These are phyloP conservation scores for Thecophora atra DNA, from an alignment of 2,888 invertebrate species.

Conservation along the genomic window DNA sequence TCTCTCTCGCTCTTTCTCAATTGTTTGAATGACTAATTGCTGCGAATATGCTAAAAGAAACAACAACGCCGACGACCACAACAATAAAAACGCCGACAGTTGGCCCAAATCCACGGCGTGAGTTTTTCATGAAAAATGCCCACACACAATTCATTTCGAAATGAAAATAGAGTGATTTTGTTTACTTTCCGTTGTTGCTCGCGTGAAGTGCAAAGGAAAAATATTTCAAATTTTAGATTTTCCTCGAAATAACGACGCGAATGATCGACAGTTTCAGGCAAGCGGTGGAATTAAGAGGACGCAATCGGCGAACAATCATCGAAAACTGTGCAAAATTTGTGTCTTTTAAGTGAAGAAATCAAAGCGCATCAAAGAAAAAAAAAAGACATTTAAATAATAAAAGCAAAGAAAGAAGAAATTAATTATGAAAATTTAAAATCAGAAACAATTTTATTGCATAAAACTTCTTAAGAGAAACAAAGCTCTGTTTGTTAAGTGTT, in stretches of 20 bases:
- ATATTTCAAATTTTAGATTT: slow-evolving; percentile 4
- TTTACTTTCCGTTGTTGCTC: neutral
- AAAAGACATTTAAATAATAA: slow-evolving; percentile 7
- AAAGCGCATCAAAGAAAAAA: neutral
- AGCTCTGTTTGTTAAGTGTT: neutral
- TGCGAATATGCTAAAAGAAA: neutral
- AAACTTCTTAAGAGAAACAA: neutral
- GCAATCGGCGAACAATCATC: neutral
- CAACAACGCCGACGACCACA: neutral
- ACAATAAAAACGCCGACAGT: neutral
- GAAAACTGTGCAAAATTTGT: neutral
- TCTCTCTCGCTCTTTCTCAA: no score
- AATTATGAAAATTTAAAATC: neutral
- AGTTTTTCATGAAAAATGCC: neutral
- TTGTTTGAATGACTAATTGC: no score
- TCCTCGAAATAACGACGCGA: slow-evolving; percentile 9
- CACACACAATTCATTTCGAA: slow-evolving; percentile 4
- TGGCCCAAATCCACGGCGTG: neutral
- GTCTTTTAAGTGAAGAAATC: neutral
- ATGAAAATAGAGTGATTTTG: slow-evolving; percentile 14
- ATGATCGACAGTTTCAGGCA: slow-evolving; percentile 20
- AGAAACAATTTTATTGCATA: neutral
- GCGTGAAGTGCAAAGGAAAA: slow-evolving; percentile 2
- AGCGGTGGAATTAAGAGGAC: neutral
- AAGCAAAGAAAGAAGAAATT: neutral